Conservation (phyloP, 2,113 vertebrate species). For the Daubentonia madagascariensis region DNA sequence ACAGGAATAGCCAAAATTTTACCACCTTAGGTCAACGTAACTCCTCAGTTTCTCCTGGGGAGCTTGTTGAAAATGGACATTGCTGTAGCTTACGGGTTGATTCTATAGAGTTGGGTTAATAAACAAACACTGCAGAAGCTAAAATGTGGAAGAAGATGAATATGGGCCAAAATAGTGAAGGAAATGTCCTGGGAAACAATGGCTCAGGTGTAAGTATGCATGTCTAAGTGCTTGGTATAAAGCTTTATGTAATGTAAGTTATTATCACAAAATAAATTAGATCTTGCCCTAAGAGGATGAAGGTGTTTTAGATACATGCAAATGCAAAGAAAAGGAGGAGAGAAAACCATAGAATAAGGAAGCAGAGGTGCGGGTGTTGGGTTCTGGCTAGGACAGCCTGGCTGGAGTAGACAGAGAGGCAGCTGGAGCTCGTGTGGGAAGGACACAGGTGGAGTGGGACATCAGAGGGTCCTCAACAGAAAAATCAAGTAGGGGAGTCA, state of each 20-base stretch:
- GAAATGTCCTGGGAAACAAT: neutral
- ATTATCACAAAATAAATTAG: neutral
- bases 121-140: neutral
- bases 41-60: neutral
- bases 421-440: neutral
- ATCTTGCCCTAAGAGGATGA: neutral
- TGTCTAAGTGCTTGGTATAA: neutral
- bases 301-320: neutral
- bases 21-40: neutral
- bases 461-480: neutral
- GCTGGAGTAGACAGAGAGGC: neutral
- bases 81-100: neutral
- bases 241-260: neutral
- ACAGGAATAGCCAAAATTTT: conserved; percentile 3
- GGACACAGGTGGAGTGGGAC: neutral
- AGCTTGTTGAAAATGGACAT: neutral
- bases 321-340: neutral
- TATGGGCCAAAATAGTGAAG: neutral
- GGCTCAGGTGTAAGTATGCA: neutral
- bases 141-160: neutral
- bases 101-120: neutral
- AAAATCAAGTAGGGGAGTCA: neutral
- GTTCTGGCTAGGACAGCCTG: neutral
- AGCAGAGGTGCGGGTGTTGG: neutral
- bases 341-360: neutral